Base-by-base conservation (phyloP, 2,888 invertebrate species). In the Apodemia hepburni region DNA sequence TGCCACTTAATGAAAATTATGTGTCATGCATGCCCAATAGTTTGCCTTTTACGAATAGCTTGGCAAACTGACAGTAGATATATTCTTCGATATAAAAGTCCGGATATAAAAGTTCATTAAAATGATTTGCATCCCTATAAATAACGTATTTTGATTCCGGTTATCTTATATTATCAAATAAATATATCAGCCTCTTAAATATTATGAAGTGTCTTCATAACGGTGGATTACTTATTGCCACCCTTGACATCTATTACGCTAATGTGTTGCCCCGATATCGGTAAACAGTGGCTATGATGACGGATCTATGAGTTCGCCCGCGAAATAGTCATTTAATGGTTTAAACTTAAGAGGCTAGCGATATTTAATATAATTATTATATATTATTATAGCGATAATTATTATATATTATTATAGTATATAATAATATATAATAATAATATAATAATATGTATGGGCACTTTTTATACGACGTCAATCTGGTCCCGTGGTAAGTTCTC, bases 171-270 rank as follows among this genome's bases (percentile, higher is more conserved):
- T 4, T 22, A 22, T 22, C 51, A 22, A 51, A 22, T 18, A 22
- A 22, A 22, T 51, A 22, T 51, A 22, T 51, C 22, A 18, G 22
- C 51, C 51, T 22, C 51, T 51, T 51, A 51, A 51, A 51, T 51
- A 51, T 42, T 62, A 61, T 60, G 66, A 63, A 69, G 64, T 59
- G 58, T 57, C 58, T 65, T 61, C 65, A 72, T 75, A 75, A 78
- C 70, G 66, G 69, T 70, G 71, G 70, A 71, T 80, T 75, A 83
- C 72, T 75, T 73, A 81, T 79, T 68, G 75, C 69, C 75, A 73
- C 75, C 75, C 77, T 69, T 76, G 79, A 78, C 79, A 72, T 73
- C 80, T 77, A 81, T 84, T 75, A 82, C 71, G 79, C 80, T 82
- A 85, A 84, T 83, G 74, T 51, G 75, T 64, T 59, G 68, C 58